Evolutionary conservation across 2,797 vertebrate genomes (phyloP).

Genomic region (Falco concolor): DNA sequence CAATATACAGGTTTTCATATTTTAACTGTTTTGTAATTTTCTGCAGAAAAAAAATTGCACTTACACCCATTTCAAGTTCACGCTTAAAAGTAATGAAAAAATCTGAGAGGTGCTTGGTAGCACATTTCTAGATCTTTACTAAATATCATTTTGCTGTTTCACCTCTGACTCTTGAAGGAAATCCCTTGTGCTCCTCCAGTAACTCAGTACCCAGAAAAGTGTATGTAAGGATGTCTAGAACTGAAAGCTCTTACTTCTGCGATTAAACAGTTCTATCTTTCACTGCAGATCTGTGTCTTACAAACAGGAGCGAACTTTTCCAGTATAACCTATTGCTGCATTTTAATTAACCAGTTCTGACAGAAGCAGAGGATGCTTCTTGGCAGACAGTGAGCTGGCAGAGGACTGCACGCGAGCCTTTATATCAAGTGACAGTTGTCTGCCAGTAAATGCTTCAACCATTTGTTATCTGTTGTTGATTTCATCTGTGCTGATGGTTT

Average conservation of each 20-base stretch:
- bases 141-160: not conserved
- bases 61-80: not conserved
- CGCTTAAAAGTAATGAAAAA: not conserved
- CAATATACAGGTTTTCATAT: not conserved
- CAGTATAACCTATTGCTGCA: not conserved
- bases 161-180: not conserved
- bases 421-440: not conserved
- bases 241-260: not conserved
- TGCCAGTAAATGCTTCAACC: not conserved
- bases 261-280: not conserved
- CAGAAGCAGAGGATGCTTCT: not conserved
- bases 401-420: not conserved
- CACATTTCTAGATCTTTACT: not conserved
- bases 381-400: not conserved
- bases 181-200: not conserved
- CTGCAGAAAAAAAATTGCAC: accelerated
- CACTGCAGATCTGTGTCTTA: not conserved
- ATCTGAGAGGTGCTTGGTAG: not conserved
- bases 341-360: not conserved
- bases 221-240: not conserved
- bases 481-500: not conserved
- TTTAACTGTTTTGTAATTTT: not conserved
- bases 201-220: not conserved
- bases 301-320: not conserved
- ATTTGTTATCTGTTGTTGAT: not conserved